Evolutionary conservation across 2,113 vertebrate species (phyloP).

Genomic region (Campylorhamphus procurvoides): DNA sequence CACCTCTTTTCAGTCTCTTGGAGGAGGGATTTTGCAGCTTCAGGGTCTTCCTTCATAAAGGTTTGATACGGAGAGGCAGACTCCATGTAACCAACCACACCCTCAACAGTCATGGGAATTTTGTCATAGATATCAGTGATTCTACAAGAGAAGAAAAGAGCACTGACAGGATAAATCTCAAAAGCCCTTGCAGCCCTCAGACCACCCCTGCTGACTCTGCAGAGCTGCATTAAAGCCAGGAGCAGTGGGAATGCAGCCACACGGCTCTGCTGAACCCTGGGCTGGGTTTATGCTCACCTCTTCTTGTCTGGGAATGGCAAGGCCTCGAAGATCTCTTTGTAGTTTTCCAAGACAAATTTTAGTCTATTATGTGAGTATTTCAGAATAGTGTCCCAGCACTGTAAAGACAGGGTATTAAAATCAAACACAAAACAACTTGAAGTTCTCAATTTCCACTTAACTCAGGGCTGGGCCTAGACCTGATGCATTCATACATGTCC

Average conservation of each 20-base stretch:
- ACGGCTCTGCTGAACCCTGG: background rate
- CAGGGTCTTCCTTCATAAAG: conserved; percentile 63
- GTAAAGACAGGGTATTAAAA: background rate
- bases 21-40: conserved; percentile 74
- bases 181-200: background rate
- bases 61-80: conserved; percentile 79
- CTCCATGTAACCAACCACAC: conserved; percentile 78
- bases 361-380: background rate
- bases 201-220: background rate
- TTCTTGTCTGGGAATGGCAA: conserved; percentile 79
- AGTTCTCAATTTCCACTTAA: background rate
- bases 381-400: background rate
- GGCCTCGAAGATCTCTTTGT: conserved; percentile 70
- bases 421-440: background rate
- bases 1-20: conserved; percentile 77
- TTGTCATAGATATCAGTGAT: conserved; percentile 69
- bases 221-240: background rate
- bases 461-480: background rate
- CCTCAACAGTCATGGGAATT: conserved; percentile 63
- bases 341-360: background rate
- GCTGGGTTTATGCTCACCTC: conserved; percentile 74
- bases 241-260: background rate
- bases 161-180: background rate
- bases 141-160: conserved; percentile 51
- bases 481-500: background rate